Percentiles rank a stretch among this genome's conserved stretches.
These are phyloP conservation scores for Planiliza haematocheilus DNA, from an alignment of 2,113 vertebrate species.

Conservation along the genomic window DNA sequence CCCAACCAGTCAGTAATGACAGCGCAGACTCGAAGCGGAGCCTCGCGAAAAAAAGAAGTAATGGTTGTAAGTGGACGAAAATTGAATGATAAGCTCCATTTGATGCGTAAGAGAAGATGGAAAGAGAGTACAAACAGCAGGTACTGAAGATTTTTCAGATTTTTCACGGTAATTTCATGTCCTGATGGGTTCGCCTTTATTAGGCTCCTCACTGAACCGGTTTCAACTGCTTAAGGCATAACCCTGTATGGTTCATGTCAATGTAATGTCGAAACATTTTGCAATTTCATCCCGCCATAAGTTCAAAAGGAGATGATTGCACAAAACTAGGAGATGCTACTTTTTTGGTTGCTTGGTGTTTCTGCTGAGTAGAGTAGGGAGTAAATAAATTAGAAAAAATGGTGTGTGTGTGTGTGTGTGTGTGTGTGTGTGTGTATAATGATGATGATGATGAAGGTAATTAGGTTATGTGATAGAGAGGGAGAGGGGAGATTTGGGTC, in stretches of 20 bases:
- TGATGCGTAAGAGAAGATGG: slow-evolving; percentile 43
- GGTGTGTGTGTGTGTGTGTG: slow-evolving; percentile 21
- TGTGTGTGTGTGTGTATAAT: neutral
- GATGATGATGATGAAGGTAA: too few species aligned
- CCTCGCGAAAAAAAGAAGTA: slow-evolving; percentile 20
- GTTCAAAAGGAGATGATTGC: slow-evolving; percentile 45
- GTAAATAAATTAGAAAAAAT: slow-evolving; percentile 29
- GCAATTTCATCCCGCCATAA: slow-evolving; percentile 40
- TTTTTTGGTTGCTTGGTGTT: slow-evolving; percentile 18
- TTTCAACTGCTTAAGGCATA: slow-evolving; percentile 38
- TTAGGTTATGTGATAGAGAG: neutral
- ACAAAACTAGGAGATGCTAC: neutral
- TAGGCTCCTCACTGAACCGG: slow-evolving; percentile 42
- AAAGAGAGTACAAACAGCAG: slow-evolving; percentile 47
- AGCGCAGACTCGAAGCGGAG: slow-evolving; percentile 36
- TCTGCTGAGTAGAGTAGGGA: slow-evolving; percentile 23
- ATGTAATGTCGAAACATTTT: slow-evolving; percentile 48
- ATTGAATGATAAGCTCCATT: slow-evolving; percentile 66
- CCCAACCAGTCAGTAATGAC: slow-evolving; percentile 23
- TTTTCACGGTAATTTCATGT: slow-evolving; percentile 49
- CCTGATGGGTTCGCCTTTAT: slow-evolving; percentile 54
- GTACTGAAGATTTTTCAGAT: slow-evolving; percentile 32
- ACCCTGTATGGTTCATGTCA: slow-evolving; percentile 29
- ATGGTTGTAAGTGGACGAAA: slow-evolving; percentile 55
- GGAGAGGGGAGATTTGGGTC: slow-evolving; percentile 36